Percentiles rank a stretch among this genome's conserved stretches.
Conservation (phyloP, 2,113 vertebrate species). For the Lampris megalopsis region DNA sequence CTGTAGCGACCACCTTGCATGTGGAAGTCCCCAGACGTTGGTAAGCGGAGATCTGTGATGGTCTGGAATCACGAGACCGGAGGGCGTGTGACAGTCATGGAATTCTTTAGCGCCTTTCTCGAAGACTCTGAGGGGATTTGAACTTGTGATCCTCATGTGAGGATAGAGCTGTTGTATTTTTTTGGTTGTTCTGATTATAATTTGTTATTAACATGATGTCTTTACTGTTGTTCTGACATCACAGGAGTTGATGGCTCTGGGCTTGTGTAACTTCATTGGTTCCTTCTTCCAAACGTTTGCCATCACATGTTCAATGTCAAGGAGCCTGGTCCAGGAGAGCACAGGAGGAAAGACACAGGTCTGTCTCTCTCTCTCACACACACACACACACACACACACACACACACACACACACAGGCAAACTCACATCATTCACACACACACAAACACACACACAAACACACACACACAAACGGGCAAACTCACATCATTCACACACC, state of each 20-base stretch:
- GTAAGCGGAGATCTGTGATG: too few relatives aligned
- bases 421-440: slow-evolving; percentile 5
- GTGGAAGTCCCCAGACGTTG: too few relatives aligned
- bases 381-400: not conserved
- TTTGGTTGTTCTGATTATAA: not conserved
- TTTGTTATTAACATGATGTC: not conserved
- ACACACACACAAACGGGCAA: not conserved
- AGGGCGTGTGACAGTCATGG: too few relatives aligned
- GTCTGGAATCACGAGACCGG: too few relatives aligned
- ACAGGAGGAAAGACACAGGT: slow-evolving; percentile 97
- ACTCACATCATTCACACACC: slow-evolving; percentile 4
- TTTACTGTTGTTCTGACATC: not conserved
- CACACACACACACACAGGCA: slow-evolving; percentile 4
- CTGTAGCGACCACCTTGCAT: too few relatives aligned
- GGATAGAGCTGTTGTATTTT: not conserved
- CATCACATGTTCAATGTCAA: slow-evolving; percentile 93
- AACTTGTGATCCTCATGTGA: not conserved
- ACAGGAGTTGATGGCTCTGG: slow-evolving; percentile 94
- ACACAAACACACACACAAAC: not conserved
- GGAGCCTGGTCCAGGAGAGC: slow-evolving; percentile 97
- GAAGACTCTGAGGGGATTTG: too few relatives aligned
- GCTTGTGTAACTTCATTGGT: slow-evolving; percentile 92
- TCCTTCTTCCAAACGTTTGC: slow-evolving; percentile 95
- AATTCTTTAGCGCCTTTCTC: too few relatives aligned
- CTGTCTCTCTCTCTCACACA: not conserved